These are phyloP conservation scores for Lasioglossum zephyrum DNA, from an alignment of 2,888 invertebrate genomes.

Conservation along the genomic window DNA sequence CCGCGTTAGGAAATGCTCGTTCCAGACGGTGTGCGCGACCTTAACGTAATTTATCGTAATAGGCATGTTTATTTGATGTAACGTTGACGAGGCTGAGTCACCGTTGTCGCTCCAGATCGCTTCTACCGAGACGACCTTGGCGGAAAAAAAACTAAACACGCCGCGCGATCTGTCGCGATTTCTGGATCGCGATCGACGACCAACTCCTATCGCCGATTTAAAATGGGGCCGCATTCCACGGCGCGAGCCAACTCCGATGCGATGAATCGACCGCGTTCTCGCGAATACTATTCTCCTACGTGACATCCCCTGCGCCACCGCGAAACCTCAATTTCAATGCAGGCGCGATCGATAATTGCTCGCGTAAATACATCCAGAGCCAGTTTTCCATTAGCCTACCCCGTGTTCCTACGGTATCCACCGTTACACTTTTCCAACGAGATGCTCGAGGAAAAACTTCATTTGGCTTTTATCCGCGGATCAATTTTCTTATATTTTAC, in stretches of 20 bases:
- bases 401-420: background rate
- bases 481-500: background rate
- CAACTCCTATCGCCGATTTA: slow-evolving; percentile 19
- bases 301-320: background rate
- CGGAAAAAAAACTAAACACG: slow-evolving; percentile 44
- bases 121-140: slow-evolving; percentile 50
- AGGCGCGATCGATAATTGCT: slow-evolving; percentile 34
- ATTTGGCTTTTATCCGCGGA: background rate
- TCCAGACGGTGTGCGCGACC: slow-evolving; percentile 38
- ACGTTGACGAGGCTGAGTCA: slow-evolving; percentile 58
- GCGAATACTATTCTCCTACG: background rate
- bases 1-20: slow-evolving; percentile 29
- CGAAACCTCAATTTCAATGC: background rate
- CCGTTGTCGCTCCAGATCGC: slow-evolving; percentile 60
- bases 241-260: background rate
- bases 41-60: slow-evolving; percentile 63
- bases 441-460: background rate
- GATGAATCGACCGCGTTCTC: background rate
- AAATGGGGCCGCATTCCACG: slow-evolving; percentile 19
- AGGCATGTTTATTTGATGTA: slow-evolving; percentile 55
- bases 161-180: slow-evolving; percentile 6
- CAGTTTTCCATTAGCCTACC: background rate
- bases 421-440: background rate
- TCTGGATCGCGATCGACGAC: slow-evolving; percentile 23
- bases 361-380: slow-evolving; percentile 1